phyloP scores from a whole-genome alignment of 2,888 invertebrate species.

The Eristalis pertinax region DNA sequence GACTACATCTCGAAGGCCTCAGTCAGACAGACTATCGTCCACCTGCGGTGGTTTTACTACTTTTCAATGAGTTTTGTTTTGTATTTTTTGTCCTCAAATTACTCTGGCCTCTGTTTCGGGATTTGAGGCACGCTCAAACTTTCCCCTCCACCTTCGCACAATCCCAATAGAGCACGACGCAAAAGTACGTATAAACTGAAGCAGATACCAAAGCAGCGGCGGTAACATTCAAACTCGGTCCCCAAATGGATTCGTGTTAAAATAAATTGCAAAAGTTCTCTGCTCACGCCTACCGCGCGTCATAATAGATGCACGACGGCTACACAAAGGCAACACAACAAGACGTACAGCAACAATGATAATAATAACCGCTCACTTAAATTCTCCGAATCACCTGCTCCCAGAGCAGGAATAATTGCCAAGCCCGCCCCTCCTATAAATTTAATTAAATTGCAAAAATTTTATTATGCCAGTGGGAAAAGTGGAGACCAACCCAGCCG shows the following conservation, averaged over 20 bases:
- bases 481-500: not conserved
- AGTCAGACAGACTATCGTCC: not conserved
- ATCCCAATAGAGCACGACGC: constrained; percentile 12
- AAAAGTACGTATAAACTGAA: not conserved
- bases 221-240: constrained; percentile 19
- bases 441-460: constrained; percentile 70
- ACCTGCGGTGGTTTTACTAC: constrained; percentile 1
- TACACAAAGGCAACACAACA: constrained; percentile 2
- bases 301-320: constrained; percentile 43
- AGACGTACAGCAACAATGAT: constrained; percentile 55
- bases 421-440: constrained; percentile 55
- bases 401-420: constrained; percentile 62
- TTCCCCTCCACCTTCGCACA: not conserved
- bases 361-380: constrained; percentile 70
- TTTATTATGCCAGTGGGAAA: constrained; percentile 63
- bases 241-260: constrained; percentile 53
- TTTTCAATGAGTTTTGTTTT: not conserved
- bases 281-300: constrained; percentile 27
- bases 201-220: not conserved
- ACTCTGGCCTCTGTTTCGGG: not conserved
- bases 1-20: too few relatives aligned
- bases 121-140: constrained; percentile 26
- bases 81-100: not conserved
- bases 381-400: constrained; percentile 68
- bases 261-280: constrained; percentile 61